Evolutionary conservation across 2,888 invertebrate species (phyloP).

Genomic region (Xestia ashworthii): DNA sequence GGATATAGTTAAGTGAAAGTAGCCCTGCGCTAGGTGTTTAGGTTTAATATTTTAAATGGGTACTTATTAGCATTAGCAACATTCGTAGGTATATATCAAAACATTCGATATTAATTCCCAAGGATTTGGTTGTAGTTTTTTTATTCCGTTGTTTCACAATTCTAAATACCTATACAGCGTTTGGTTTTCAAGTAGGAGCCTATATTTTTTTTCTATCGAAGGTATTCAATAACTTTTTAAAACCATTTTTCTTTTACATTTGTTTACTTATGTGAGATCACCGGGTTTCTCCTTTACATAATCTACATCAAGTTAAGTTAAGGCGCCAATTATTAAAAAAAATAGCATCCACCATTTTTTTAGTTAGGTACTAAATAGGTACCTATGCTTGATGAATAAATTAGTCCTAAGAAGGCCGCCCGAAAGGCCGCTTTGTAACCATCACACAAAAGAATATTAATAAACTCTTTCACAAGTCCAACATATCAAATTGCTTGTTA

Average conservation of each 20-base stretch:
- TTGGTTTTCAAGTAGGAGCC: not conserved
- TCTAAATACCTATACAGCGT: not conserved
- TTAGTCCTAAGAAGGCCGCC: too few species aligned
- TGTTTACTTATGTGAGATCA: not conserved
- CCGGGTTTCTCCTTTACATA: not conserved
- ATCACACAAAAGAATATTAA: constrained; percentile 24
- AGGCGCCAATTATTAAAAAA: not conserved
- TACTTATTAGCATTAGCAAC: not conserved
- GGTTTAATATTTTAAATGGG: not conserved
- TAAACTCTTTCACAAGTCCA: constrained; percentile 20
- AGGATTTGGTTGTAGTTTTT: not conserved
- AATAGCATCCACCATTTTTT: not conserved
- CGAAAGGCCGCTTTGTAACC: constrained; percentile 3
- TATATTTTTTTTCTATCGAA: not conserved
- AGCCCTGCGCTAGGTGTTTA: not conserved
- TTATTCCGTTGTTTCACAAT: not conserved
- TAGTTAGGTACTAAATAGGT: not conserved
- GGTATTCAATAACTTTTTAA: not conserved
- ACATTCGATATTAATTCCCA: not conserved
- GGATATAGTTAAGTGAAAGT: not conserved
- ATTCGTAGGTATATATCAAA: not conserved
- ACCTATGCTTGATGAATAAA: constrained; percentile 7
- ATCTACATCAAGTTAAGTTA: not conserved
- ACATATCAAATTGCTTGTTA: constrained; percentile 39
- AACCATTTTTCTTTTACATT: not conserved